Percentiles rank a stretch among this genome's conserved stretches.
Conservation (phyloP, 2,888 invertebrate species). For the Cinara cedri region DNA sequence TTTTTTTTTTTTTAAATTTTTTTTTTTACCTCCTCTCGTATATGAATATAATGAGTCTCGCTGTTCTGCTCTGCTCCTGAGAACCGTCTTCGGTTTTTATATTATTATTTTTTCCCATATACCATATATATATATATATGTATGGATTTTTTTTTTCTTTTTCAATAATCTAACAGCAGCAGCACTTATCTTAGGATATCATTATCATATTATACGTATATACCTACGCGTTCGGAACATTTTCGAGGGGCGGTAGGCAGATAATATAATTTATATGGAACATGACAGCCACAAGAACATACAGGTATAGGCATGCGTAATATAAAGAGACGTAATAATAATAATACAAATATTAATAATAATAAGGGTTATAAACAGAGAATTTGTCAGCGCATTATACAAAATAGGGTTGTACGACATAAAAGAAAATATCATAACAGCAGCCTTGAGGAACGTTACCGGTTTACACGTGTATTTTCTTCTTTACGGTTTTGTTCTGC, state of each 20-base stretch:
- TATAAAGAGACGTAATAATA: slow-evolving; percentile 50
- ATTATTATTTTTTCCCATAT: slow-evolving; percentile 28
- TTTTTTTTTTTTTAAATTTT: neutral
- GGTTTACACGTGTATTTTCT: slow-evolving; percentile 52
- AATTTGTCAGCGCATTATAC: slow-evolving; percentile 55
- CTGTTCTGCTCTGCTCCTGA: slow-evolving; percentile 37
- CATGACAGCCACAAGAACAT: slow-evolving; percentile 43
- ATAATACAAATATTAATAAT: slow-evolving; percentile 39
- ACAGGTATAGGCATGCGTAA: no score
- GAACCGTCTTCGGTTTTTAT: slow-evolving; percentile 54
- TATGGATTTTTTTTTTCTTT: slow-evolving; percentile 19
- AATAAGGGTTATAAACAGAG: slow-evolving; percentile 57
- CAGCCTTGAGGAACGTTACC: slow-evolving; percentile 51
- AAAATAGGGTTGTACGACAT: slow-evolving; percentile 49
- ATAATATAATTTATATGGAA: neutral
- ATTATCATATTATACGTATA: slow-evolving; percentile 30
- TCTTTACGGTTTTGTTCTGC: slow-evolving; percentile 51
- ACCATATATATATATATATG: neutral
- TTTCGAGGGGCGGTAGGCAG: slow-evolving; percentile 25
- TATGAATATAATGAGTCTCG: slow-evolving; percentile 47
- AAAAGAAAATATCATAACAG: slow-evolving; percentile 45
- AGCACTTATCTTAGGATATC: slow-evolving; percentile 53
- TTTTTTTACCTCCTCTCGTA: slow-evolving; percentile 9
- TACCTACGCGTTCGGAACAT: neutral
- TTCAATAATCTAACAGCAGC: slow-evolving; percentile 30